Conservation (phyloP, 2,888 invertebrate species). For the Anarsia innoxiella region DNA sequence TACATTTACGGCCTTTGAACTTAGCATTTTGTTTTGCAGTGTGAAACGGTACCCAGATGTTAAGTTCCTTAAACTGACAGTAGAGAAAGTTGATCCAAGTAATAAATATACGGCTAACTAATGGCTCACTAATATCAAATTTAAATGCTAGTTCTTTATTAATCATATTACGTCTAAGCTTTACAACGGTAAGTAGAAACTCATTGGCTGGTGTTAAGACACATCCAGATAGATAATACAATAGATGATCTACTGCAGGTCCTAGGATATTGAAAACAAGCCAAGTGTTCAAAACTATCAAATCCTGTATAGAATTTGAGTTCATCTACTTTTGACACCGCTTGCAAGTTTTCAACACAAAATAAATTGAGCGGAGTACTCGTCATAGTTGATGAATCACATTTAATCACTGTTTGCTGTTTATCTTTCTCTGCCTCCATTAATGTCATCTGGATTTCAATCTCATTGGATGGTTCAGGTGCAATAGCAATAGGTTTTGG, state of each 20-base stretch:
- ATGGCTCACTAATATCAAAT: conserved; percentile 6
- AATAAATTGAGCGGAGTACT: neutral
- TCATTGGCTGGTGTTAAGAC: conserved; percentile 4
- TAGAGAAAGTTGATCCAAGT: conserved; percentile 9
- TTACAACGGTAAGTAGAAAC: conserved; percentile 4
- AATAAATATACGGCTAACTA: conserved; percentile 1
- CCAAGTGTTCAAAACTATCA: neutral
- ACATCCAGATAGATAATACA: neutral
- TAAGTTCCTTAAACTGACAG: conserved; percentile 5
- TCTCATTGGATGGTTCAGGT: too few relatives aligned
- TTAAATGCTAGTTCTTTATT: conserved; percentile 4
- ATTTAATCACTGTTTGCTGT: neutral
- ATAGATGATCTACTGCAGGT: conserved; percentile 2
- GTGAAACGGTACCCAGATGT: conserved; percentile 3
- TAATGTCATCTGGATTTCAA: neutral
- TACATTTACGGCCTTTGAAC: neutral
- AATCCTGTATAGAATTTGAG: neutral
- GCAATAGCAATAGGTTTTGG: too few relatives aligned
- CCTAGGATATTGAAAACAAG: neutral
- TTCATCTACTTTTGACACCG: neutral
- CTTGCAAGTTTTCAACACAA: neutral
- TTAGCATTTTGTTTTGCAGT: neutral
- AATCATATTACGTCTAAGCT: conserved; percentile 5
- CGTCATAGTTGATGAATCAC: neutral
- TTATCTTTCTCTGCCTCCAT: neutral